These are phyloP conservation scores for Cataglyphis hispanica DNA, from an alignment of 1,140 invertebrate genomes.

Conservation along the genomic window DNA sequence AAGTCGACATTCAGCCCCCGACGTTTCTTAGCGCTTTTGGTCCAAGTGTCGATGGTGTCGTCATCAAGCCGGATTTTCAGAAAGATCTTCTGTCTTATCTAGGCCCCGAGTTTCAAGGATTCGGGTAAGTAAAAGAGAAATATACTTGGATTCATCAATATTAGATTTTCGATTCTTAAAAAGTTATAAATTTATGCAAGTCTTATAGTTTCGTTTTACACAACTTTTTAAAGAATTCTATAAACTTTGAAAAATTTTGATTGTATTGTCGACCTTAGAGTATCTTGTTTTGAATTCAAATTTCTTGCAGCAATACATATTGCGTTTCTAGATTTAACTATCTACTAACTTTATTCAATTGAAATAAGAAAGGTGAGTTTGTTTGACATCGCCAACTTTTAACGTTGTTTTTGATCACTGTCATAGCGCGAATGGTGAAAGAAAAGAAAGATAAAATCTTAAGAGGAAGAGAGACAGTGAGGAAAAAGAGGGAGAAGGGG, in stretches of 20 bases:
- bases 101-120: constrained; percentile 90
- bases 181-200: neutral
- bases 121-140: constrained; percentile 82
- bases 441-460: constrained; percentile 26
- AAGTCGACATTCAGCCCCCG: constrained; percentile 92
- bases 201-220: neutral
- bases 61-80: constrained; percentile 93
- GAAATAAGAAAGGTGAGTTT: neutral
- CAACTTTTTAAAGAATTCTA: neutral
- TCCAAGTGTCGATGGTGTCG: constrained; percentile 94
- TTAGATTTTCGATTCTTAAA: neutral
- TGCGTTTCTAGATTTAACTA: neutral
- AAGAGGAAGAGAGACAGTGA: neutral
- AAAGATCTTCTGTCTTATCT: constrained; percentile 91
- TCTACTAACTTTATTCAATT: neutral
- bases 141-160: neutral
- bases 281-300: neutral
- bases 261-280: neutral
- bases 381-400: constrained; percentile 14
- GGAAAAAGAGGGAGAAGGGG: constrained; percentile 19
- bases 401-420: constrained; percentile 9
- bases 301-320: neutral
- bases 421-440: constrained; percentile 21
- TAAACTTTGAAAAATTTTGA: neutral
- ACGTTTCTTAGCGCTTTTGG: constrained; percentile 95